Base-by-base conservation (phyloP, 2,797 vertebrate species). In the Petrocephalus sullivani region DNA sequence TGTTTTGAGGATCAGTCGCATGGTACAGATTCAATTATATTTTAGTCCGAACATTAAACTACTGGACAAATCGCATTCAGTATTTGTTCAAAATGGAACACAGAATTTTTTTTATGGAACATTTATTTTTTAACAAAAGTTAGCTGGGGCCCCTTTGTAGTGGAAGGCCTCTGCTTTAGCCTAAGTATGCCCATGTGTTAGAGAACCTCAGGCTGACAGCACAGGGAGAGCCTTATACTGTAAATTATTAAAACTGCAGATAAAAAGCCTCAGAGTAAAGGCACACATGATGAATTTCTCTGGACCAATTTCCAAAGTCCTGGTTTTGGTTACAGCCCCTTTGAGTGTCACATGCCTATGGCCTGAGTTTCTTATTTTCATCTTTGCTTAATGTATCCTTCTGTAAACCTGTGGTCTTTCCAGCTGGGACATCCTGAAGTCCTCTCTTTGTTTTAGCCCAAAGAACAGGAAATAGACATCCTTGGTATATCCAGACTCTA, bases 11-110 rank as follows among this genome's bases (percentile, higher is more conserved):
- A 16, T 37, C 33, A 4, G 28, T 71, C 64, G 6, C 23, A 83
- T 88, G 53, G 53, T 6, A 5, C 14, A 75, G 46, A 84, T n/a
- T 84, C 9, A 60, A 53, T 88, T 60, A 75, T 3, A 84, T 85
- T 88, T 21, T 88, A 88, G 89, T 85, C 61, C 37, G 53, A 61
- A 86, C 87, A 82, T 75, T 88, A 28, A 71, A 53, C 37, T 3
- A 61, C 10, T 21, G 88, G 89, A 84, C 88, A 91, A 88, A 88
- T 91, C 85, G 1, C 0, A 0, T 41, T 33, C 33, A 16, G 33
- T 41, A 41, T 19, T 41, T 4, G 67, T 12, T 75, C 12, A 33
- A 16, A 75, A 75, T 5, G 14, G 14, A 28, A 41, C 67, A 41
- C 64, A 37, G 28, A 14, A 2, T 41, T 75, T 75, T 41, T 37